A percentile compares a stretch with the other conserved stretches of the same genome.
Evolutionary conservation across 1,140 invertebrate genomes (phyloP).

Genomic region (Asobara japonica): DNA sequence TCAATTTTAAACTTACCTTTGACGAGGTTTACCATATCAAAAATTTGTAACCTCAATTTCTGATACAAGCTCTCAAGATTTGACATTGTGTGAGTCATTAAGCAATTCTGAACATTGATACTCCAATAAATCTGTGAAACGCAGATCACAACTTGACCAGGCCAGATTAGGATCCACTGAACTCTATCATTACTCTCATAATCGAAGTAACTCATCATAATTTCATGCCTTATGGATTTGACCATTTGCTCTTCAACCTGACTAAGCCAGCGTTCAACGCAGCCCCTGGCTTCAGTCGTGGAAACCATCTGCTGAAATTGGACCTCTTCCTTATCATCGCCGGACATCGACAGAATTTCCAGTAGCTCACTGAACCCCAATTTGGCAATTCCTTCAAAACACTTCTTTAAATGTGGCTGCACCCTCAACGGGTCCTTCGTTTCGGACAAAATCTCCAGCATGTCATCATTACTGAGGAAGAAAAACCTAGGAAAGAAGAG

Average conservation of each 20-base stretch:
- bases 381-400: slow-evolving; percentile 75
- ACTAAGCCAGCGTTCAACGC: slow-evolving; percentile 93
- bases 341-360: slow-evolving; percentile 87
- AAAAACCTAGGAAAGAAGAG: slow-evolving; percentile 93
- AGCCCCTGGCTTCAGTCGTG: slow-evolving; percentile 82
- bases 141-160: slow-evolving; percentile 88
- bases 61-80: slow-evolving; percentile 69
- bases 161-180: slow-evolving; percentile 85
- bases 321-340: slow-evolving; percentile 85
- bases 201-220: slow-evolving; percentile 76
- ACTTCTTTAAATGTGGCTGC: slow-evolving; percentile 92
- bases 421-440: slow-evolving; percentile 88
- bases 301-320: slow-evolving; percentile 76
- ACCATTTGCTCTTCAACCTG: slow-evolving; percentile 89
- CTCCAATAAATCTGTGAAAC: slow-evolving; percentile 93
- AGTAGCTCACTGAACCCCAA: slow-evolving; percentile 77
- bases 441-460: slow-evolving; percentile 94
- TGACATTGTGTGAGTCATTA: slow-evolving; percentile 69
- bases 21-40: slow-evolving; percentile 71
- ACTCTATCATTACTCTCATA: slow-evolving; percentile 74
- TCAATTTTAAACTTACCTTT: slow-evolving; percentile 37
- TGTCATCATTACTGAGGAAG: slow-evolving; percentile 95
- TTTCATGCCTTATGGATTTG: slow-evolving; percentile 76
- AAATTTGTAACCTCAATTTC: slow-evolving; percentile 69
- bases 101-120: slow-evolving; percentile 76